A percentile compares a stretch with the other conserved stretches of the same genome.
phyloP scores from a whole-genome alignment of 2,888 invertebrate genomes.

The Cerastis leucographa region DNA sequence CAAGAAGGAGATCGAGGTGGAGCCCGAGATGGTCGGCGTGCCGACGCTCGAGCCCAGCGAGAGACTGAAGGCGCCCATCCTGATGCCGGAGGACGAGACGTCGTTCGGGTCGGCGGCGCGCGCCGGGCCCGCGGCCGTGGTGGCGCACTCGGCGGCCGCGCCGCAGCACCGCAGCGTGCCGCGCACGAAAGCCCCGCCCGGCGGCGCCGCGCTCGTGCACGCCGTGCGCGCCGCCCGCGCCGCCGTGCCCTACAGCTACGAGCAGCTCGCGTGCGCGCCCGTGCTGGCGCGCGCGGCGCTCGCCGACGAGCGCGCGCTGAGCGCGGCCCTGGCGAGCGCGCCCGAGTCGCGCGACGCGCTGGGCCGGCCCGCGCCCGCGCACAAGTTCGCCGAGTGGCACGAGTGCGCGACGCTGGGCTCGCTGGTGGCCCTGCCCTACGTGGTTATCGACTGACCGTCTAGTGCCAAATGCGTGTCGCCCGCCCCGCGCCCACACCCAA shows the following conservation, averaged over 20 bases:
- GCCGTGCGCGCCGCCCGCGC: slow-evolving; percentile 71
- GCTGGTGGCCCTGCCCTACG: slow-evolving; percentile 98
- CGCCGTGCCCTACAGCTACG: slow-evolving; percentile 76
- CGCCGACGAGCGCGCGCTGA: slow-evolving; percentile 41
- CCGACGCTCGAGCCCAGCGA: slow-evolving; percentile 79
- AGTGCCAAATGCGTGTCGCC: slow-evolving; percentile 62
- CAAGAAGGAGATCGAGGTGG: slow-evolving; percentile 64
- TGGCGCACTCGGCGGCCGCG: slow-evolving; percentile 51
- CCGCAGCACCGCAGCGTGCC: slow-evolving; percentile 85
- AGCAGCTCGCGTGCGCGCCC: slow-evolving; percentile 76
- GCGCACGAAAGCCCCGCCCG: slow-evolving; percentile 79
- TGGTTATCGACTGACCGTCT: slow-evolving; percentile 96
- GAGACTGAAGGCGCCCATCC: slow-evolving; percentile 81
- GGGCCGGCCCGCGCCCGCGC: slow-evolving; percentile 79
- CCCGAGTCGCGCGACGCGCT: slow-evolving; percentile 70
- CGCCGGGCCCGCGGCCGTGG: slow-evolving; percentile 55
- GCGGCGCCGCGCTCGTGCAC: slow-evolving; percentile 77
- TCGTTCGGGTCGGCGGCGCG: slow-evolving; percentile 62
- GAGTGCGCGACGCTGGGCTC: slow-evolving; percentile 95
- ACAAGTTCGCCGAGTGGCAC: slow-evolving; percentile 97
- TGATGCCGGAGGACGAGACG: slow-evolving; percentile 76
- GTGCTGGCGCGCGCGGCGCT: slow-evolving; percentile 70
- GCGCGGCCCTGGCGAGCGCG: slow-evolving; percentile 59
- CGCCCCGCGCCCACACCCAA: slow-evolving; percentile 74
- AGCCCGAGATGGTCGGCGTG: slow-evolving; percentile 57